Evolutionary conservation across 2,888 invertebrate genomes (phyloP), one percentile per base, ranked within the genome.

Genomic region (Sceliomorpha sp.): DNA sequence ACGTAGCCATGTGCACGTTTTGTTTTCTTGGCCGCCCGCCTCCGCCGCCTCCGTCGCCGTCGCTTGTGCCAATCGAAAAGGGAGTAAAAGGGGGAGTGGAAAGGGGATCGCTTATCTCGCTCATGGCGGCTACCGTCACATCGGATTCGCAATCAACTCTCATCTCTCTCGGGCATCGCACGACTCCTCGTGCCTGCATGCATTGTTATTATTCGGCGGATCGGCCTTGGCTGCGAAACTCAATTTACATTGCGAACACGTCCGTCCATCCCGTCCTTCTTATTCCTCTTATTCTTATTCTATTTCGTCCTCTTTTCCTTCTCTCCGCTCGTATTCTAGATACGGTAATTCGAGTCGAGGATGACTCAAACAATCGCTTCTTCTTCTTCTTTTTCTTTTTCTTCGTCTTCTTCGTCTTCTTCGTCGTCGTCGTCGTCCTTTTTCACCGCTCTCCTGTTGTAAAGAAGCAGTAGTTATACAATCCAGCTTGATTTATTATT

Each of bases 161-260:
- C 32, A 20, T 51, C 50, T 51, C 53, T 17, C 15, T 13, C 34
- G 44, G 29, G 37, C 40, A 27, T 42, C 39, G 44, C 42, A 40
- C 32, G 39, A 32, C 29, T 51, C 5, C 26, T n/a, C 9, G 7
- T 24, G 24, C 24, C 4, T 5, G 27, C 51, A 37, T 36, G 34
- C 32, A 48, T 37, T 31, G 39, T 36, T 37, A 36, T 50, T 48
- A 58, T 58, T 69, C 63, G 29, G 37, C 36, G 39, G 37, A 36
- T 45, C 63, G 44, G 56, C 70, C 71, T 71, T 67, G 71, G 39
- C 62, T 27, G 66, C 48, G 53, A 37, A 55, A 44, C 59, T 62
- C 59, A 50, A 63, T 71, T 67, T 67, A 56, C 71, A 67, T 71
- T 66, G 62, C 58, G 45, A 70, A 71, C 71, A 63, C 59, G 66